Evolutionary conservation across 2,888 invertebrate species (phyloP), one percentile per base, ranked within the genome.

Genomic region (Drosophila mercatorum): DNA sequence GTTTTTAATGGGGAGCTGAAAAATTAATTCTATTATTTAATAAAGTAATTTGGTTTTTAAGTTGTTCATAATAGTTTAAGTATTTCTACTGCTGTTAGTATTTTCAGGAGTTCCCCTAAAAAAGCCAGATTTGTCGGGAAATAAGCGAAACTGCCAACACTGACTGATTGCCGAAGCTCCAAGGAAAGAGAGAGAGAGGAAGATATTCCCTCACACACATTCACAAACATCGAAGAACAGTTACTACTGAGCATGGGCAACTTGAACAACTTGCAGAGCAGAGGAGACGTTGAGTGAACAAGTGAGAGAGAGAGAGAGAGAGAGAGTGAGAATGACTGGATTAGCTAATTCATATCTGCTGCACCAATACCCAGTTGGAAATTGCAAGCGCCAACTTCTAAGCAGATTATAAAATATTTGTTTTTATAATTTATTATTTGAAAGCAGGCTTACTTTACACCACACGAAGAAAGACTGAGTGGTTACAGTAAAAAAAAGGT

Each of bases 341-440:
- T 88, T 74, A 88, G 53, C 57, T 81, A 81, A 87, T 81, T 81
- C 81, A 61, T 55, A 58, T 53, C 40, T 10, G 31, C n/a, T 14
- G 43, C 31, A 46, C 46, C 59, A 57, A 41, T 38, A 56, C 74
- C 74, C 74, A 44, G 11, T 72, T 8, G 46, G 31, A 77, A 77
- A 76, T 59, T 55, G 7, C 26, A 8, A 14, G 17, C 31, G 49
- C 28, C 36, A 53, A n/a, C 36, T n/a, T 40, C 28, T 14, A 44
- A 46, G 36, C 7, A 17, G 14, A 22, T 46, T 40, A 17, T 41
- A 28, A 4, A 53, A 44, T 40, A 68, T 38, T 38, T 22, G 7
- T 17, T 75, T 28, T 56, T 68, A 31, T 51, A 34, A 11, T 49
- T 59, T 59, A 58, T 41, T 34, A 17, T 40, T 62, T 70, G 46